A percentile compares a stretch with the other conserved stretches of the same genome.
Evolutionary conservation across 2,797 vertebrate species (phyloP).

Genomic region (Enteromius trimaculatus): DNA sequence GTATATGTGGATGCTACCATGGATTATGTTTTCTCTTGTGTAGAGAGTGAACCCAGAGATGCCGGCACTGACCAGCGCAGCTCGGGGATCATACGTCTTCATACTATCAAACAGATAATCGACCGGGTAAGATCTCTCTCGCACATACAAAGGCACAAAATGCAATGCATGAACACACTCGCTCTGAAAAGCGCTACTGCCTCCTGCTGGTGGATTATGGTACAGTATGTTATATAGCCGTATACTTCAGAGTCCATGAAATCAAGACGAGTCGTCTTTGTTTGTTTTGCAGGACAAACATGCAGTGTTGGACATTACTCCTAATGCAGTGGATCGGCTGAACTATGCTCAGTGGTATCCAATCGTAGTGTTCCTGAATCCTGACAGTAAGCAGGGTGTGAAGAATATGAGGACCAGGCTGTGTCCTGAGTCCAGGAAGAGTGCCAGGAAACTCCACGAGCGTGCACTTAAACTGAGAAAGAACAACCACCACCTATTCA

Average conservation of each 20-base stretch:
- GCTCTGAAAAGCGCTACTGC: slow-evolving; percentile 64
- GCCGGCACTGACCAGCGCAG: slow-evolving; percentile 95
- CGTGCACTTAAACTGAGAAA: slow-evolving; percentile 95
- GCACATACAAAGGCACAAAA: slow-evolving; percentile 8
- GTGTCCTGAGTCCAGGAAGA: slow-evolving; percentile 95
- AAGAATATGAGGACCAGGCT: slow-evolving; percentile 95
- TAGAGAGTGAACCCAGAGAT: slow-evolving; percentile 96
- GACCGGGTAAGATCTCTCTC: slow-evolving; percentile 85
- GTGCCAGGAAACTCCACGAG: slow-evolving; percentile 93
- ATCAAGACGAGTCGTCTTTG: neutral
- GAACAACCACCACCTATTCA: slow-evolving; percentile 98
- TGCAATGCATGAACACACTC: slow-evolving; percentile 40
- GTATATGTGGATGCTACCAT: neutral
- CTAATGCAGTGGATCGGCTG: slow-evolving; percentile 97
- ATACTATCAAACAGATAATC: slow-evolving; percentile 98
- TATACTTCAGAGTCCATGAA: neutral
- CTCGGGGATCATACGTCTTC: slow-evolving; percentile 97
- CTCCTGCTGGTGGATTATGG: slow-evolving; percentile 64
- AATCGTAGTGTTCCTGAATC: slow-evolving; percentile 96
- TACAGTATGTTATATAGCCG: neutral
- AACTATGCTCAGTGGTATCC: slow-evolving; percentile 99
- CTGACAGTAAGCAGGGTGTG: slow-evolving; percentile 97
- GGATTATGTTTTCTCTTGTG: slow-evolving; percentile 42
- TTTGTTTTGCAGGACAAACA: slow-evolving; percentile 87
- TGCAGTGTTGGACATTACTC: slow-evolving; percentile 95